Evolutionary conservation across 1,140 invertebrate genomes (phyloP), one percentile per base, ranked within the genome.

Genomic region (Drosophila biarmipes): DNA sequence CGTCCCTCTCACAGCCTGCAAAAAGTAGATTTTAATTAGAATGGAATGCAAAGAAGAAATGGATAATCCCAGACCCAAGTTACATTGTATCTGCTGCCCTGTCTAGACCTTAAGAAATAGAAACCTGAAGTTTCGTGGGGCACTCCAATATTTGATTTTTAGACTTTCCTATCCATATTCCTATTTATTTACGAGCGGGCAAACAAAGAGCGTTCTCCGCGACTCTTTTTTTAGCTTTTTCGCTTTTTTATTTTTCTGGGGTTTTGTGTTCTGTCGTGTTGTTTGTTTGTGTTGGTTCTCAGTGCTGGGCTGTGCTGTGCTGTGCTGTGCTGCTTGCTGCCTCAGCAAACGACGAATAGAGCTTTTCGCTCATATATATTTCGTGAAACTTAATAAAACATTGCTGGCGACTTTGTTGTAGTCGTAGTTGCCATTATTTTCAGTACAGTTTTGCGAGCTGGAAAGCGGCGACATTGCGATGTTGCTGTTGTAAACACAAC

Each of bases 381-480:
- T 86, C 71, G 80, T 76, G 81, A 86, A 80, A 77, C 73, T 72
- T 77, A 80, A 85, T 85, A 85, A 85, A 85, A 85, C 80, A 85
- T 75, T 81, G 56, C 53, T 45, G 52, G 43, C 54, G 56, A 53
- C 71, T 43, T 73, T 46, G 31, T 29, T 64, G 45, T 43, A 15
- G 31, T 34, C 64, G 45, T 51, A 42, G 57, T 73, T 73, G 72
- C 52, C 40, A 64, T 73, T 56, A 79, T 63, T 67, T 66, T 78
- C 43, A 73, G 80, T 79, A 63, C 80, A 76, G 64, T 87, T 86
- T 87, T 57, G 81, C 80, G 19, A 48, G 64, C 66, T 69, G 66
- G 49, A 69, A 55, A 66, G 34, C 64, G 11, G 24, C 35, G 31
- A 52, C 35, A 48, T 40, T 46, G 37, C 29, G 57, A 42, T 46